Base-by-base conservation (phyloP, 2,888 invertebrate genomes). In the Meta bourneti region DNA sequence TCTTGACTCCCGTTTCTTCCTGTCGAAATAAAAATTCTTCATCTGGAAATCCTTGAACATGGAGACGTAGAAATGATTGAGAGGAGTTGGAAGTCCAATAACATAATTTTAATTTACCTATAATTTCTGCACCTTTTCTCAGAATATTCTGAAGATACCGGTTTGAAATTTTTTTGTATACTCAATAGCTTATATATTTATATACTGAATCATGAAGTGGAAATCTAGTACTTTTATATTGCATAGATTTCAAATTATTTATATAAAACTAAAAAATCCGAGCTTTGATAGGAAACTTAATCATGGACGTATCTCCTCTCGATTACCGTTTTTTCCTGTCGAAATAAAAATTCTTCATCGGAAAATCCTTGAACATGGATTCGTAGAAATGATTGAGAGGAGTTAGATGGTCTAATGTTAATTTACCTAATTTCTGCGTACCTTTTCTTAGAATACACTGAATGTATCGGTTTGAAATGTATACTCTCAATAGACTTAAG, bases 251-350 rank as follows among this genome's bases (percentile, higher is more conserved):
- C n/a, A n/a, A n/a, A n/a, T n/a, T n/a, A n/a, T n/a, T n/a, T n/a
- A n/a, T n/a, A n/a, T n/a, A n/a, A n/a, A n/a, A n/a, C n/a, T n/a
- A n/a, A n/a, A n/a, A n/a, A n/a, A n/a, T n/a, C n/a, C n/a, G n/a
- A n/a, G n/a, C n/a, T n/a, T n/a, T n/a, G n/a, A n/a, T n/a, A 70
- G 70, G 13, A 20, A 78, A 87, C 79, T 80, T 61, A 72, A 87
- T 80, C 71, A 80, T 51, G 61, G 84, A 75, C 54, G 61, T 54
- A 75, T 54, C 69, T 74, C 61, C 71, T 16, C 72, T 82, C 52
- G 78, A 51, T 49, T 52, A 0, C 52, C 61, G n/a, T n/a, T 78
- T 52, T 51, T 52, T 52, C n/a, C 16, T 77, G 61, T 77, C 51
- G 48, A 13, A 78, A 78, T 52, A 52, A 16, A 78, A 52, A 52